A percentile compares a stretch with the other conserved stretches of the same genome.
phyloP scores from a whole-genome alignment of 2,888 invertebrate genomes.

The Rotaria magnacalcarata region DNA sequence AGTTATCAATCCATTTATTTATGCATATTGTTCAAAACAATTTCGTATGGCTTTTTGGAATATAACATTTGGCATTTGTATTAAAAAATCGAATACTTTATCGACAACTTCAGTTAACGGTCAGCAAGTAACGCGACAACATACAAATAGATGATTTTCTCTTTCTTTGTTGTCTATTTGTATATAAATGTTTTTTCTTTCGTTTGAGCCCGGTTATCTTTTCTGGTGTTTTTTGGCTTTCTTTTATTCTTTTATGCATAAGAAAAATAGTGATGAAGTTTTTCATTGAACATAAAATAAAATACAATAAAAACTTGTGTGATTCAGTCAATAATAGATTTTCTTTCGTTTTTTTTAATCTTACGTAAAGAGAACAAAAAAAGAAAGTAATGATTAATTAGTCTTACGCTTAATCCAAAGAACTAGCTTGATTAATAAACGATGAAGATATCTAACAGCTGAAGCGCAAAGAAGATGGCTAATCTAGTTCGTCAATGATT shows the following conservation, averaged over 20 bases:
- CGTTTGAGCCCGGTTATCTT: constrained; percentile 15
- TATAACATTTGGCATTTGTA: constrained; percentile 42
- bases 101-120: background rate
- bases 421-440: too few species aligned
- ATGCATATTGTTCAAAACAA: constrained; percentile 81
- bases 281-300: background rate
- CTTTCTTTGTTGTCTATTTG: background rate
- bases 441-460: too few species aligned
- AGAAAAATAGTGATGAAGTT: background rate
- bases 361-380: too few species aligned
- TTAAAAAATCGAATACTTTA: background rate
- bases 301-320: background rate
- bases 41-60: constrained; percentile 72
- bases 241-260: background rate
- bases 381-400: too few species aligned
- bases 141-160: background rate
- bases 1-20: constrained; percentile 82
- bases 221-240: background rate
- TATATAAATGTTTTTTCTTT: background rate
- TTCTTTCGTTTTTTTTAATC: too few species aligned
- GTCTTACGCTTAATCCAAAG: too few species aligned
- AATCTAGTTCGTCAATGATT: too few species aligned
- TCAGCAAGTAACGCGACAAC: background rate
- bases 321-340: too few species aligned
- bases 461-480: too few species aligned